Evolutionary conservation across 2,888 invertebrate species (phyloP), one percentile per base, ranked within the genome.

Genomic region (Zygothrica quintamaculata): DNA sequence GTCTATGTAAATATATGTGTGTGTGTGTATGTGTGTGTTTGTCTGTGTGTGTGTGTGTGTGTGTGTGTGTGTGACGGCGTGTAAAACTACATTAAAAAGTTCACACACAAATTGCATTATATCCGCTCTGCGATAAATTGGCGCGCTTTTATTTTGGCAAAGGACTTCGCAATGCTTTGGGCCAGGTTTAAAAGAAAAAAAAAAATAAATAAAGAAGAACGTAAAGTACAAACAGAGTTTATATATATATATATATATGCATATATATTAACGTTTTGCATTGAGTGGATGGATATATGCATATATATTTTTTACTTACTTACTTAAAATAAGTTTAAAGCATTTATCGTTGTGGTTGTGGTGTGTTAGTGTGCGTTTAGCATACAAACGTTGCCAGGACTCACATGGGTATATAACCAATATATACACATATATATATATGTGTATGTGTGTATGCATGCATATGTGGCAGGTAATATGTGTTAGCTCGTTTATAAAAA

Each of bases 101-200:
- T 77, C 76, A 77, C 74, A 80, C 78, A 84, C 84, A 80, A 84
- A 80, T 80, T 84, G 80, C 84, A 80, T 84, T 81, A 80, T 77
- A 58, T 84, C 56, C 73, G 67, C 44, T 50, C 55, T 60, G 51
- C 69, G 57, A 73, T 77, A 84, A 75, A 84, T 84, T 80, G 75
- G 75, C 79, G 78, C 74, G 77, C 46, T 65, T 75, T 79, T 74
- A 53, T 64, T 62, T 37, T 18, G 8, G 15, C 15, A 13, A 36
- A 18, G 15, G 15, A 47, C 48, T 52, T 29, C 16, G 34, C n/a
- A 47, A 51, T 42, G 37, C 44, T 50, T 62, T 56, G 50, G 37
- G 34, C 42, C 62, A 46, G 51, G 29, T 64, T 73, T 42, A 68
- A 67, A 67, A 43, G 43, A 58, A 48, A 48, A 72, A 62, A 74